A percentile compares a stretch with the other conserved stretches of the same genome.
phyloP scores from a whole-genome alignment of 2,113 vertebrate species.

The Gila orcuttii region DNA sequence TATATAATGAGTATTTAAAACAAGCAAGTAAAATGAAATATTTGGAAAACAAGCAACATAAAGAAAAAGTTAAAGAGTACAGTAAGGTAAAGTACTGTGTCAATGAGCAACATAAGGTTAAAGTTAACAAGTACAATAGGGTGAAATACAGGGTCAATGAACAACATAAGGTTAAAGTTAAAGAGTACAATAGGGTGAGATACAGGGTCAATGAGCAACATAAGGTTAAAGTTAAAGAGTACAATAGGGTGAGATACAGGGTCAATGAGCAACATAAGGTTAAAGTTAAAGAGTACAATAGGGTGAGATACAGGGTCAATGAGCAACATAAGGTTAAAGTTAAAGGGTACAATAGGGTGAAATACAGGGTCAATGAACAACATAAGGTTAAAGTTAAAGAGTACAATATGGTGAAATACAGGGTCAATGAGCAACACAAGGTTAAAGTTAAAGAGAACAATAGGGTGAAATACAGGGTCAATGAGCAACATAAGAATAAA shows the following conservation, averaged over 20 bases:
- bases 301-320: accelerated
- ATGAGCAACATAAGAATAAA: background rate
- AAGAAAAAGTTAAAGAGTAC: no score
- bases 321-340: accelerated
- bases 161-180: accelerated
- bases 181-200: no score
- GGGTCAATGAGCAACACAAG: no score
- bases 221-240: no score
- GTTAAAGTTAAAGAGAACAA: background rate
- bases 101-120: no score
- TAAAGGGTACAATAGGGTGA: no score
- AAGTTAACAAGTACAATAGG: no score
- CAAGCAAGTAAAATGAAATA: background rate
- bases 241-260: accelerated
- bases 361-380: accelerated
- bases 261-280: background rate
- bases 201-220: no score
- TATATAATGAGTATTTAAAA: background rate
- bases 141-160: accelerated
- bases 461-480: accelerated
- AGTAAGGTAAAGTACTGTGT: accelerated
- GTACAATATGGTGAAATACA: no score
- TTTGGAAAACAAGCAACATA: background rate
- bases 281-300: no score
- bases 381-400: no score